These are phyloP conservation scores for Emydoidea blandingii DNA, from an alignment of 2,797 vertebrate genomes.

Conservation along the genomic window DNA sequence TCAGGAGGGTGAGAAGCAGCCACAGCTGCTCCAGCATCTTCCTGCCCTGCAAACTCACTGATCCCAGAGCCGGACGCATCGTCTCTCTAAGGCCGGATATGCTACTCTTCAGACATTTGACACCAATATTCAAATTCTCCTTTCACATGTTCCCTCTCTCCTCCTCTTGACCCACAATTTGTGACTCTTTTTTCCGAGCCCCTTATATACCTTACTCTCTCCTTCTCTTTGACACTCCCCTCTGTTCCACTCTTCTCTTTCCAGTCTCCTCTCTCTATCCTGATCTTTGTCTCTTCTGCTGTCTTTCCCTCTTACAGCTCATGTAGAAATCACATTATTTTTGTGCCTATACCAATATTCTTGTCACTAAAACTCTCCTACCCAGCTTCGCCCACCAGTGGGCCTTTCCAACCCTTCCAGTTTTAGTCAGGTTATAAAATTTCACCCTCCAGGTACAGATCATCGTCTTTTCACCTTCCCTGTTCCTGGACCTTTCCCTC, in stretches of 20 bases:
- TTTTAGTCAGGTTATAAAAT: background rate
- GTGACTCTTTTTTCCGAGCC: too few relatives aligned
- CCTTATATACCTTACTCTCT: too few relatives aligned
- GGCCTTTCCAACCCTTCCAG: background rate
- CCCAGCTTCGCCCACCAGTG: background rate
- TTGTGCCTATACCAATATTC: background rate
- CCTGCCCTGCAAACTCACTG: background rate
- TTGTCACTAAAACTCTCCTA: background rate
- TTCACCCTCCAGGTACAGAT: background rate
- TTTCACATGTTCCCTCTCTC: too few relatives aligned
- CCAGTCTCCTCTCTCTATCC: too few relatives aligned
- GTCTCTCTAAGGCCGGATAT: too few relatives aligned
- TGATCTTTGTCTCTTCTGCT: too few relatives aligned
- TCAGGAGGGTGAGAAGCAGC: background rate
- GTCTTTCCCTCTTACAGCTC: background rate
- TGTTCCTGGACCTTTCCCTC: too few relatives aligned
- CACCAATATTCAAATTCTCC: too few relatives aligned
- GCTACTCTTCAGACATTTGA: too few relatives aligned
- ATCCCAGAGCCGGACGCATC: background rate
- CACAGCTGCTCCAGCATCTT: background rate
- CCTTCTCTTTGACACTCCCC: too few relatives aligned
- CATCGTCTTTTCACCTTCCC: background rate
- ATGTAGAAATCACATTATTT: background rate
- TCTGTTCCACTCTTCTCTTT: too few relatives aligned
- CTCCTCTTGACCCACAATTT: too few relatives aligned